Percentiles rank a stretch among this genome's conserved stretches.
phyloP scores from a whole-genome alignment of 2,113 vertebrate genomes.

The Corythaeola cristata region DNA sequence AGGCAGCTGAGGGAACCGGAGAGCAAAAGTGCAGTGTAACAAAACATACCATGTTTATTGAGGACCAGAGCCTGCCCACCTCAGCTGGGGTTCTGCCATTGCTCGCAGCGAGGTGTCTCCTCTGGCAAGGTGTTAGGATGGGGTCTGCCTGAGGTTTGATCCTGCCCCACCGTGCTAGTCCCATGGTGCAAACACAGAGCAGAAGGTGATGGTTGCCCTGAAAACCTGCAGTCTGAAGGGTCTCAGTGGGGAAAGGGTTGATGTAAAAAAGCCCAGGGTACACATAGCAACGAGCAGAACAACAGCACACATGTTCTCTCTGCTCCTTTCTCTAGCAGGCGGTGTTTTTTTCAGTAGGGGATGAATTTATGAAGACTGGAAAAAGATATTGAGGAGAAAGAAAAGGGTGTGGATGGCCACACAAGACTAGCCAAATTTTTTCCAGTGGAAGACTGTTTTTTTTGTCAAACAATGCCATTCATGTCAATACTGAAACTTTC shows the following conservation, averaged over 20 bases:
- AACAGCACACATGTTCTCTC: background rate
- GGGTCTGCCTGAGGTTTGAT: background rate
- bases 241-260: background rate
- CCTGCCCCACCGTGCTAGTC: rapidly evolving
- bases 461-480: background rate
- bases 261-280: background rate
- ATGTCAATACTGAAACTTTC: constrained; percentile 8
- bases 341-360: background rate
- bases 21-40: rapidly evolving
- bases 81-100: background rate
- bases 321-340: background rate
- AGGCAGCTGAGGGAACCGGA: background rate
- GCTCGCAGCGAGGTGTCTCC: rapidly evolving
- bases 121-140: background rate
- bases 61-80: background rate
- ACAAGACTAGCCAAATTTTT: background rate
- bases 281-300: rapidly evolving
- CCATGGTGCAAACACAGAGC: background rate
- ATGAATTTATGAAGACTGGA: background rate
- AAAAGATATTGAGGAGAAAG: background rate
- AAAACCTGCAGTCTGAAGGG: background rate
- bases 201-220: background rate
- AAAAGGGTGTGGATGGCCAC: background rate
- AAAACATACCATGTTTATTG: background rate
- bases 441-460: background rate